Evolutionary conservation across 2,888 invertebrate genomes (phyloP).

Genomic region (Graphium colonna): DNA sequence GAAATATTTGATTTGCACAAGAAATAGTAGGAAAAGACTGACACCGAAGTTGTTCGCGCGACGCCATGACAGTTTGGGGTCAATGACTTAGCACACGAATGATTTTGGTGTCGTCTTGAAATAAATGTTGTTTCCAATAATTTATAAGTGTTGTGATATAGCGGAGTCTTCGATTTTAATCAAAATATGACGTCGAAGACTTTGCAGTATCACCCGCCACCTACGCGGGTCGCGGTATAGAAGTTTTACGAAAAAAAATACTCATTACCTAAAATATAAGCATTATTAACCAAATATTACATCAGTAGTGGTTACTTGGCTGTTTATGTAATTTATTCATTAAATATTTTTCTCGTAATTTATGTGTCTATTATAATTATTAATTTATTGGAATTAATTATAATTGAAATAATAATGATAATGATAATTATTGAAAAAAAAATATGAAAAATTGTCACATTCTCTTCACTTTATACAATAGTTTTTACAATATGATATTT

Average conservation of each 20-base stretch:
- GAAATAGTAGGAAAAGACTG: constrained; percentile 67
- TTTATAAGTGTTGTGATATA: constrained; percentile 61
- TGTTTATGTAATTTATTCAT: constrained; percentile 75
- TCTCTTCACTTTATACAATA: constrained; percentile 80
- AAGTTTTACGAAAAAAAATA: constrained; percentile 61
- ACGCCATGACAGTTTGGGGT: not conserved
- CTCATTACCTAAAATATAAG: constrained; percentile 73
- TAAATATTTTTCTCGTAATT: constrained; percentile 75
- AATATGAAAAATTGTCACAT: constrained; percentile 75
- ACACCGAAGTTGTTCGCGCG: constrained; percentile 47
- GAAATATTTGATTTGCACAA: constrained; percentile 73
- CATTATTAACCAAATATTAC: constrained; percentile 76
- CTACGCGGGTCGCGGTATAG: constrained; percentile 54
- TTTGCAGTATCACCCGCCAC: constrained; percentile 57
- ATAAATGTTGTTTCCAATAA: constrained; percentile 77
- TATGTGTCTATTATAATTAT: constrained; percentile 76
- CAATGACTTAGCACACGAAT: not conserved
- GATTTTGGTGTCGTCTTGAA: constrained; percentile 58
- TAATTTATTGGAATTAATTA: constrained; percentile 76
- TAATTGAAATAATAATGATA: constrained; percentile 53
- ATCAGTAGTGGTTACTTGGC: constrained; percentile 75
- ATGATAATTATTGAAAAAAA: constrained; percentile 40
- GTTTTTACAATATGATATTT: constrained; percentile 81
- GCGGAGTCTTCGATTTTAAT: constrained; percentile 36
- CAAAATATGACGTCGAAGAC: constrained; percentile 26